phyloP scores from a whole-genome alignment of 2,888 invertebrate species.

The Himalopsyche tibetana region DNA sequence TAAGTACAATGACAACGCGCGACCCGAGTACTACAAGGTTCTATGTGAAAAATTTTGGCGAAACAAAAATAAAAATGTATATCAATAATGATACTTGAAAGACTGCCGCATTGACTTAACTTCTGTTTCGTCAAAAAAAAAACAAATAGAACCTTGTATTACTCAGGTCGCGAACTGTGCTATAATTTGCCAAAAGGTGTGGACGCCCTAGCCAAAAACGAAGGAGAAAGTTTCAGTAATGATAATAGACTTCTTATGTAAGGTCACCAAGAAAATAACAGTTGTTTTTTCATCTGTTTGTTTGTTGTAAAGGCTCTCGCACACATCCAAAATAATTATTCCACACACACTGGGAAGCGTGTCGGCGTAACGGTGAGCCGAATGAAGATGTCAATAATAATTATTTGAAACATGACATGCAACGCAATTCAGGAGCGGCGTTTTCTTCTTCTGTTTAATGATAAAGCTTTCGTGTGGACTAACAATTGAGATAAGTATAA shows the following conservation, averaged over 20 bases:
- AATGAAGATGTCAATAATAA: slow-evolving; percentile 10
- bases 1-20: too few relatives aligned
- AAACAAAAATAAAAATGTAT: too few relatives aligned
- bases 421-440: background rate
- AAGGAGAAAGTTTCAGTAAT: slow-evolving; percentile 25
- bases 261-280: slow-evolving; percentile 24
- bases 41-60: too few relatives aligned
- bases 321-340: slow-evolving; percentile 9
- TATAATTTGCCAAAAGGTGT: background rate
- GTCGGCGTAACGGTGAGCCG: background rate
- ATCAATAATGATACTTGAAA: too few relatives aligned
- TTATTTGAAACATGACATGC: slow-evolving; percentile 4
- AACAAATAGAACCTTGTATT: too few relatives aligned
- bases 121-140: too few relatives aligned
- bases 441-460: background rate
- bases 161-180: background rate
- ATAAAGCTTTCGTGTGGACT: background rate
- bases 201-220: background rate
- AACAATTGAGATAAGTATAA: background rate
- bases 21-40: too few relatives aligned
- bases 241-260: slow-evolving; percentile 34
- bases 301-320: background rate
- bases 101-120: too few relatives aligned
- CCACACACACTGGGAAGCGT: background rate
- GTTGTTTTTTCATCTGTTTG: slow-evolving; percentile 34